Percentiles rank a stretch among this genome's conserved stretches.
These are phyloP conservation scores for Catagonus wagneri DNA, from an alignment of 2,113 vertebrate species.

Conservation along the genomic window DNA sequence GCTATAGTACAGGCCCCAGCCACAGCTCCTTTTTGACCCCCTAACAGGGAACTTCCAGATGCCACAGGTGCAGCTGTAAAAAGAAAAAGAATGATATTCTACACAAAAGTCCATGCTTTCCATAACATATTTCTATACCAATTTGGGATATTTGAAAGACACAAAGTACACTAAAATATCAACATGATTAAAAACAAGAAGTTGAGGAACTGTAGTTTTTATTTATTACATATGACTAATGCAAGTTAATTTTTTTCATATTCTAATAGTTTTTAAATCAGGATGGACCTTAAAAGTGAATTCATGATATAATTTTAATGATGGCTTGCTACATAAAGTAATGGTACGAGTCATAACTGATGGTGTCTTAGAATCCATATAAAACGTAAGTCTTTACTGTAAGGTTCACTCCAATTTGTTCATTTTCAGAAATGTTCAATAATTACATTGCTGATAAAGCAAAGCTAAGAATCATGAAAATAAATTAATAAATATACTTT, in stretches of 20 bases:
- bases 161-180: neutral
- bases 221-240: neutral
- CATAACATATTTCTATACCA: neutral
- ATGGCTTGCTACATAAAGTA: neutral
- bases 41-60: no score
- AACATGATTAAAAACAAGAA: constrained; percentile 20
- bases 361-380: neutral
- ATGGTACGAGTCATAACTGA: neutral
- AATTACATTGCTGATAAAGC: neutral
- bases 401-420: neutral
- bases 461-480: neutral
- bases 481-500: neutral
- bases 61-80: no score
- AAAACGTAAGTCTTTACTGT: neutral
- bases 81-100: neutral
- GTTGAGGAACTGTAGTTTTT: neutral
- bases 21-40: no score
- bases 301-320: neutral
- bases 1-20: no score
- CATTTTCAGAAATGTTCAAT: neutral
- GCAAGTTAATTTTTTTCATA: neutral
- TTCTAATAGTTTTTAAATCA: constrained; percentile 34
- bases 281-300: neutral
- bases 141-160: neutral
- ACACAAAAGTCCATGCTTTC: neutral